Base-by-base conservation (phyloP, 53 echinoderm and acorn worm species). In the Arbacia lixula region DNA sequence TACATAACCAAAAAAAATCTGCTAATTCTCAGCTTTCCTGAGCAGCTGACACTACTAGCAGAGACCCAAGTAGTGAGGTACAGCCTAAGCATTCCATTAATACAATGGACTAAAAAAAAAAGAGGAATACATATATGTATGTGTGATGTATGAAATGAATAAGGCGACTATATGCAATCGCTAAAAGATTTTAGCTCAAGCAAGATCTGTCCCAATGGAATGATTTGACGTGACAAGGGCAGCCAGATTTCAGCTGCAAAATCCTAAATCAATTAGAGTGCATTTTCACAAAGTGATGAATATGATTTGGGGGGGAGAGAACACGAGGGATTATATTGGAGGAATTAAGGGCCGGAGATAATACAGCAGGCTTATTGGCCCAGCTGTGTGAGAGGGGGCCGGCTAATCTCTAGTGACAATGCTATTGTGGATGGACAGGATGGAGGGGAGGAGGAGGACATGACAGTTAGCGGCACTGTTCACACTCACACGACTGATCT, bases 331-430 rank as follows among this genome's bases (percentile, higher is more conserved):
- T 69, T 6, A 69, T 20, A n/a, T 37, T 22, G 38, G 26, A 69
- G 40, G 69, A 43, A 42, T 43, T 14, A 10, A 22, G 22, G 43
- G 46, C 8, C 2, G 68, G 42, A 20, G 29, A 27, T 69, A 74
- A 53, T 53, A 34, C 49, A 43, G 51, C 12, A 33, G 53, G 74
- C 54, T 69, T 74, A 30, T 53, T 74, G 74, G 31, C 50, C 52
- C 74, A 74, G 74, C 74, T 74, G 74, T 41, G 49, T 11, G 2
- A 17, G 11, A 53, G 31, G 52, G 74, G 28, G 53, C 30, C 50
- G 50, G 26, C 50, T 53, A 22, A 74, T 74, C 74, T 53, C 74
- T 16, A 31, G 74, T 52, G 74, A 74, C 32, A 74, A 9, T 35
- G 74, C 51, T 32, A 74, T 74, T 36, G n/a, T 74, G 33, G 22